These are phyloP conservation scores for Vombatus ursinus DNA, from an alignment of 2,113 vertebrate genomes.

Conservation along the genomic window DNA sequence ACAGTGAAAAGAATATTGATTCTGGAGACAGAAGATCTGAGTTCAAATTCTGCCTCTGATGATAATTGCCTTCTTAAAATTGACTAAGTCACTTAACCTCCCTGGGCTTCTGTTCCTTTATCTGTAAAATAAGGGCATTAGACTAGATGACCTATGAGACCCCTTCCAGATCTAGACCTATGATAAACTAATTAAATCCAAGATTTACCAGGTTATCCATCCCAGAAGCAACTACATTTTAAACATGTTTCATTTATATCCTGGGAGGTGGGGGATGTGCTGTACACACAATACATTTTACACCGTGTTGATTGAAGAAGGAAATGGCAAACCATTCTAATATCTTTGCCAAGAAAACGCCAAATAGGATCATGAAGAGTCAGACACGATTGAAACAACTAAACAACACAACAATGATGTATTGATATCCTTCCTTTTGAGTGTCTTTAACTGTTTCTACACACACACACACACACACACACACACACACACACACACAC, in stretches of 20 bases:
- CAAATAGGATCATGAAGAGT: too few relatives aligned
- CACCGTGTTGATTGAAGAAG: not conserved
- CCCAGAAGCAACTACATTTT: not conserved
- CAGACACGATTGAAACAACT: too few relatives aligned
- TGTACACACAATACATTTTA: too few relatives aligned
- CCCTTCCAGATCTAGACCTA: not conserved
- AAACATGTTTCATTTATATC: not conserved
- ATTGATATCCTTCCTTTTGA: not conserved
- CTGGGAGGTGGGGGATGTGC: not conserved
- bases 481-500: not conserved
- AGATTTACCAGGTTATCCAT: not conserved
- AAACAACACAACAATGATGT: not conserved
- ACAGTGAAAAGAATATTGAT: not conserved
- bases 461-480: too few relatives aligned
- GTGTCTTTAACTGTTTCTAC: not conserved
- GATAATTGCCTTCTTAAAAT: not conserved
- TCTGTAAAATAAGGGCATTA: not conserved
- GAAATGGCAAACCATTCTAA: too few relatives aligned
- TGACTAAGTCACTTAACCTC: not conserved
- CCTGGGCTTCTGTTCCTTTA: not conserved
- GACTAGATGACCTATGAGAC: not conserved
- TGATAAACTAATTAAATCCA: not conserved
- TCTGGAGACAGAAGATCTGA: not conserved
- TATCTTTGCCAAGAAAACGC: too few relatives aligned
- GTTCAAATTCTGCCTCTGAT: not conserved